Percentiles rank a stretch among this genome's conserved stretches.
Conservation (phyloP, 2,113 vertebrate species). For the Lophura nycthemera region DNA sequence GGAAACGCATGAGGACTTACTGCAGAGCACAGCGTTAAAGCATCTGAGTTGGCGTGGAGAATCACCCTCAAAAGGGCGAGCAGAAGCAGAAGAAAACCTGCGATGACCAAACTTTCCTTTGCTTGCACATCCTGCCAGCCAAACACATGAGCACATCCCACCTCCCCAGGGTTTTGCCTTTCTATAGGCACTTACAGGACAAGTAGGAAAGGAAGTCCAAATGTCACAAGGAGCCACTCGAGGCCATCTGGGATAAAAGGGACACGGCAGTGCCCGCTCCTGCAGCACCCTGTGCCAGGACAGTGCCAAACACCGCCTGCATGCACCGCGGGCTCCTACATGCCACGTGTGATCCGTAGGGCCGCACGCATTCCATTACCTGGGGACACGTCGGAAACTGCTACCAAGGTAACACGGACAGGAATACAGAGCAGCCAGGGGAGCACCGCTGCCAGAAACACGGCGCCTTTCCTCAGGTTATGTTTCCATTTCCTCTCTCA, state of each 20-base stretch:
- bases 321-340: not conserved
- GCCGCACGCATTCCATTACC: not conserved
- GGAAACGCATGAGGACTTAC: not conserved
- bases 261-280: not conserved
- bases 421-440: constrained; percentile 2
- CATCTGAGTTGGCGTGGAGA: not conserved
- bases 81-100: not conserved
- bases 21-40: not conserved
- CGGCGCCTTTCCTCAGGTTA: not conserved
- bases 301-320: not conserved
- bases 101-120: not conserved
- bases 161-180: not conserved
- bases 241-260: not conserved
- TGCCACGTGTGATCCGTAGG: not conserved
- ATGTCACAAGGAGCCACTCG: not conserved
- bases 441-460: not conserved
- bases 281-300: not conserved
- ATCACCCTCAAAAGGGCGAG: not conserved
- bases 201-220: not conserved
- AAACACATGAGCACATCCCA: rapidly evolving
- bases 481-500: not conserved
- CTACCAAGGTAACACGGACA: constrained; percentile 53
- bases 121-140: not conserved
- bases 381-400: not conserved
- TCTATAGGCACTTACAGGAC: not conserved